A percentile compares a stretch with the other conserved stretches of the same genome.
These are phyloP conservation scores for Drosophila ercepeae DNA, from an alignment of 1,140 invertebrate species.

Conservation along the genomic window DNA sequence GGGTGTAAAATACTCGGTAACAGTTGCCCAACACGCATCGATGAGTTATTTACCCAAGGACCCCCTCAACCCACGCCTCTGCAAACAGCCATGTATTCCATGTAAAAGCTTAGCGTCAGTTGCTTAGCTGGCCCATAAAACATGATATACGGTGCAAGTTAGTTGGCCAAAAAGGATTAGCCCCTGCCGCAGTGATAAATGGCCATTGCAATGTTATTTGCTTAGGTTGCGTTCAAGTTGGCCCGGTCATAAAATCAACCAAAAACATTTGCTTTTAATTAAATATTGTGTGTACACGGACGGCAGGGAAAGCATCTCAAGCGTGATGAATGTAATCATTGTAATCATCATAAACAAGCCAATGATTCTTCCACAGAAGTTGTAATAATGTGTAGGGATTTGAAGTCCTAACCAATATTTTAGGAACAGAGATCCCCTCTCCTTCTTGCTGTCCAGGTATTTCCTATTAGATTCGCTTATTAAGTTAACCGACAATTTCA, in stretches of 20 bases:
- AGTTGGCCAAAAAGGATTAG: slow-evolving; percentile 78
- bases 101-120: slow-evolving; percentile 74
- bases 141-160: slow-evolving; percentile 75
- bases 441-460: background rate
- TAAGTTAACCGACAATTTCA: slow-evolving; percentile 32
- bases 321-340: slow-evolving; percentile 31
- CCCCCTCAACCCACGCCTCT: slow-evolving; percentile 1
- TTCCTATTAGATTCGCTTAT: slow-evolving; percentile 16
- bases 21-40: slow-evolving; percentile 76
- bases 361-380: no score
- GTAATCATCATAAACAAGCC: slow-evolving; percentile 44
- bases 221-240: slow-evolving; percentile 64
- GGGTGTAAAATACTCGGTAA: slow-evolving; percentile 73
- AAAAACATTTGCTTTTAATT: slow-evolving; percentile 80
- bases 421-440: no score
- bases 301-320: background rate
- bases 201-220: slow-evolving; percentile 58
- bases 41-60: slow-evolving; percentile 69
- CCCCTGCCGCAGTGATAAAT: slow-evolving; percentile 64
- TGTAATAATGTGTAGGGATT: no score
- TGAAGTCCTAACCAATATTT: no score
- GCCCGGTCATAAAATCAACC: slow-evolving; percentile 70
- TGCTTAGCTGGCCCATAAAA: slow-evolving; percentile 79
- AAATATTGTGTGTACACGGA: slow-evolving; percentile 47
- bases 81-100: slow-evolving; percentile 29